A percentile compares a stretch with the other conserved stretches of the same genome.
These are phyloP conservation scores for Tiliacea aurago DNA, from an alignment of 2,888 invertebrate species.

Conservation along the genomic window DNA sequence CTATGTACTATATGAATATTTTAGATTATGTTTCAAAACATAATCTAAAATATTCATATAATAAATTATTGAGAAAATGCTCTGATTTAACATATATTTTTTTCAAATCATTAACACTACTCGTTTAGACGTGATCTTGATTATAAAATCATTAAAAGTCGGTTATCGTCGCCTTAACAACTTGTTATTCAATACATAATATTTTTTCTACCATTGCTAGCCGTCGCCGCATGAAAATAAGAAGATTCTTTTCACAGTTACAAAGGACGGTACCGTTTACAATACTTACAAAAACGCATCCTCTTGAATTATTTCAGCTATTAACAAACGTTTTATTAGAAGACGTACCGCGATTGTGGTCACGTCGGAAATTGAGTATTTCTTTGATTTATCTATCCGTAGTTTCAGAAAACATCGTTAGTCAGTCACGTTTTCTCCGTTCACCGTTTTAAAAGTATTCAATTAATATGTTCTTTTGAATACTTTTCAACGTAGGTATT, in stretches of 20 bases:
- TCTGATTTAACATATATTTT: too few species aligned
- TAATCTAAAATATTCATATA: too few species aligned
- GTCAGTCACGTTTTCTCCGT: slow-evolving; percentile 1
- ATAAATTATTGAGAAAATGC: too few species aligned
- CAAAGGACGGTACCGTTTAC: neutral
- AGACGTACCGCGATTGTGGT: neutral
- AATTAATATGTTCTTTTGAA: too few species aligned
- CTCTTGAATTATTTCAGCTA: slow-evolving; percentile 3
- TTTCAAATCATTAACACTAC: too few species aligned
- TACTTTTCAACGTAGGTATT: neutral
- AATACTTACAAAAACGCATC: slow-evolving; percentile 6
- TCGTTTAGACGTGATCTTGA: too few species aligned
- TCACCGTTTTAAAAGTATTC: too few species aligned
- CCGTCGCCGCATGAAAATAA: neutral
- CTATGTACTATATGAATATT: too few species aligned
- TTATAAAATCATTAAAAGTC: too few species aligned
- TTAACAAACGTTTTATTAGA: neutral
- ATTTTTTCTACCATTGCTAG: neutral
- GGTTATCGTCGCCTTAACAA: too few species aligned
- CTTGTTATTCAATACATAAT: too few species aligned
- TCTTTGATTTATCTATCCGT: slow-evolving; percentile 9
- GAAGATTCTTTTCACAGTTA: neutral
- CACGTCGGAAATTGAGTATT: slow-evolving; percentile 16
- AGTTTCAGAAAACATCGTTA: slow-evolving; percentile 13
- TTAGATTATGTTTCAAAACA: too few species aligned